These are phyloP conservation scores for Sipha flava DNA, from an alignment of 1,140 invertebrate genomes.

Conservation along the genomic window DNA sequence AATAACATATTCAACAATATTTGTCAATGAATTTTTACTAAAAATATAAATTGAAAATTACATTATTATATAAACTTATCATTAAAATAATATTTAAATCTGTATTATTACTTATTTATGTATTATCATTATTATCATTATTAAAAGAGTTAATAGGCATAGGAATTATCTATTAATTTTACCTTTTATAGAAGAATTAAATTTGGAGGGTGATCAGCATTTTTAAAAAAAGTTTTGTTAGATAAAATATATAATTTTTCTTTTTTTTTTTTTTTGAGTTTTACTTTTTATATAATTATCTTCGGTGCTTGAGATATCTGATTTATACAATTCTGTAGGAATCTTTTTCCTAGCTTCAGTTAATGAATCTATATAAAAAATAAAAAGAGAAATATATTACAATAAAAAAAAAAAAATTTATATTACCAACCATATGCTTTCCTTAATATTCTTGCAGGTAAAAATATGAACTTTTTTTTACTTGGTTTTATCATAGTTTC, in stretches of 20 bases:
- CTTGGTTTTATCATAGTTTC: not conserved
- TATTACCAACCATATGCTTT: not conserved
- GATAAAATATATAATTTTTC: not conserved
- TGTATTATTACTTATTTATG: not conserved
- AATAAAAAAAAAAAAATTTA: not conserved
- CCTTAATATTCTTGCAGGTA: not conserved
- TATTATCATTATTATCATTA: not conserved
- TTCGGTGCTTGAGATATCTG: not conserved
- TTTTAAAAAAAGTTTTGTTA: not conserved
- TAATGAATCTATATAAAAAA: not conserved
- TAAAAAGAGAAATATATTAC: not conserved
- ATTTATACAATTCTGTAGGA: not conserved
- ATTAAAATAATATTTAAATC: no score
- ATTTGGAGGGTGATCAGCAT: not conserved
- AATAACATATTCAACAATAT: no score
- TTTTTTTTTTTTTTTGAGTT: not conserved
- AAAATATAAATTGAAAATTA: no score
- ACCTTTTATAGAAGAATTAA: not conserved
- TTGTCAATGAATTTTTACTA: no score
- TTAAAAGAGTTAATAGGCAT: not conserved
- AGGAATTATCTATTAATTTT: no score
- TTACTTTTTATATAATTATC: no score
- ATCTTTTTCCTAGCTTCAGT: not conserved
- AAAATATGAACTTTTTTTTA: conserved; percentile 11
- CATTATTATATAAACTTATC: no score